Evolutionary conservation across 1,140 invertebrate species (phyloP).

Genomic region (Drosophila virilis): DNA sequence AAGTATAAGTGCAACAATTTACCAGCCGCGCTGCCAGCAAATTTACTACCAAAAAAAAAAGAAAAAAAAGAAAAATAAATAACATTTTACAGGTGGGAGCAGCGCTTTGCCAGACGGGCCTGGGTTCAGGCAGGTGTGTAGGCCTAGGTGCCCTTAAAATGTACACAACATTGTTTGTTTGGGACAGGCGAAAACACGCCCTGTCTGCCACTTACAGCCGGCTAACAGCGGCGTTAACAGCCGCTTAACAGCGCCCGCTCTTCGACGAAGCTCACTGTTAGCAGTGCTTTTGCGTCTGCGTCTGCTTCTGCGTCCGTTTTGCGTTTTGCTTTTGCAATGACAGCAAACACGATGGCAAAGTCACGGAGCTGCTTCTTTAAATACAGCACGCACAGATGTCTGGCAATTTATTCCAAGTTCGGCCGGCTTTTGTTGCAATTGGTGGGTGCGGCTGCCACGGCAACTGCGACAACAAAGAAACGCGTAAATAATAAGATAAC

Average conservation of each 20-base stretch:
- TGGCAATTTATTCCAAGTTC: conserved; percentile 80
- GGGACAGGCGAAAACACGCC: conserved; percentile 20
- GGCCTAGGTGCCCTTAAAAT: conserved; percentile 27
- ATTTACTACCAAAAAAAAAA: conserved; percentile 5
- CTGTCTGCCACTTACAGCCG: conserved; percentile 17
- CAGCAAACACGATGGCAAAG: conserved; percentile 48
- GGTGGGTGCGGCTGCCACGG: conserved; percentile 40
- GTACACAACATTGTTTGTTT: conserved; percentile 29
- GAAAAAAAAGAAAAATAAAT: conserved; percentile 15
- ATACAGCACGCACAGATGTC: conserved; percentile 73
- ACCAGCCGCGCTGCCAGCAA: conserved; percentile 13
- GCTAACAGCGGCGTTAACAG: conserved; percentile 35
- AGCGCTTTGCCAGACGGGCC: conserved; percentile 16
- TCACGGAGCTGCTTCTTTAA: conserved; percentile 61
- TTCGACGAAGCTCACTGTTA: conserved; percentile 62
- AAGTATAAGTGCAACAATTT: conserved; percentile 65
- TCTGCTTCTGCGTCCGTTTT: conserved; percentile 15
- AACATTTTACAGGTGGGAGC: conserved; percentile 45
- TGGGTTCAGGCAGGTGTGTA: conserved; percentile 35
- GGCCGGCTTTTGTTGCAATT: conserved; percentile 76
- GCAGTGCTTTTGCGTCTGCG: conserved; percentile 36
- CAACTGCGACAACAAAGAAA: conserved; percentile 26
- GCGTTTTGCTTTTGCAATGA: conserved; percentile 60
- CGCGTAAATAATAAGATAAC: conserved; percentile 36
- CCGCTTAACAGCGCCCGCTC: conserved; percentile 37